phyloP scores from a whole-genome alignment of 1,140 invertebrate species.

The Neodiprion pinetum region DNA sequence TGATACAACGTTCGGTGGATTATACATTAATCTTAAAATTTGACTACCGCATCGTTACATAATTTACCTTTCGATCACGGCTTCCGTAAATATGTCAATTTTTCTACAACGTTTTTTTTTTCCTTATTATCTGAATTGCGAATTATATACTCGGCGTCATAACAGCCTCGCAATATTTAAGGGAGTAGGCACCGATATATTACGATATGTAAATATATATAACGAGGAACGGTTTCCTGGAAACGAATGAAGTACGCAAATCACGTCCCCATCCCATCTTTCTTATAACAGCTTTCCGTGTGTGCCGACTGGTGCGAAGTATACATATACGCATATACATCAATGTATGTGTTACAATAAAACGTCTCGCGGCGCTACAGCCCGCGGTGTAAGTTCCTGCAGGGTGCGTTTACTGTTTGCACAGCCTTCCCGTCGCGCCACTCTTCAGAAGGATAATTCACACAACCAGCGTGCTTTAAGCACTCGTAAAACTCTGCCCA shows the following conservation, averaged over 20 bases:
- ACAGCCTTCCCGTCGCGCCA: neutral
- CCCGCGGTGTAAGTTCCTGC: neutral
- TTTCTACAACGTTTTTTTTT: too few species aligned
- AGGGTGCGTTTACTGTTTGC: conserved; percentile 5
- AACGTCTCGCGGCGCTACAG: neutral
- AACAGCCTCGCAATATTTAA: neutral
- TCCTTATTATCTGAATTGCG: neutral
- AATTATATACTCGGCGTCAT: neutral
- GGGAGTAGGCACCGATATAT: neutral
- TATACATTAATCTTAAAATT: too few species aligned
- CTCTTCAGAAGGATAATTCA: neutral
- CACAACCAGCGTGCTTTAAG: neutral
- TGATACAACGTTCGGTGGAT: too few species aligned
- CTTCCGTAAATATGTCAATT: too few species aligned
- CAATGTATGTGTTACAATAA: neutral
- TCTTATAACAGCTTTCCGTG: neutral
- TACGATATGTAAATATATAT: neutral
- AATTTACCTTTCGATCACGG: too few species aligned
- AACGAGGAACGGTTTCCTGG: neutral
- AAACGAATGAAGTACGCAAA: neutral
- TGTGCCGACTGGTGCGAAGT: neutral
- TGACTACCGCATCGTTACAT: too few species aligned
- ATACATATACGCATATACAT: too few species aligned
- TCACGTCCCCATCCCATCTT: neutral
- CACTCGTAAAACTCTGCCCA: neutral